A percentile compares a stretch with the other conserved stretches of the same genome.
Conservation (phyloP, 92 coral and sea anemone species). For the Isaurus tuberculatus region DNA sequence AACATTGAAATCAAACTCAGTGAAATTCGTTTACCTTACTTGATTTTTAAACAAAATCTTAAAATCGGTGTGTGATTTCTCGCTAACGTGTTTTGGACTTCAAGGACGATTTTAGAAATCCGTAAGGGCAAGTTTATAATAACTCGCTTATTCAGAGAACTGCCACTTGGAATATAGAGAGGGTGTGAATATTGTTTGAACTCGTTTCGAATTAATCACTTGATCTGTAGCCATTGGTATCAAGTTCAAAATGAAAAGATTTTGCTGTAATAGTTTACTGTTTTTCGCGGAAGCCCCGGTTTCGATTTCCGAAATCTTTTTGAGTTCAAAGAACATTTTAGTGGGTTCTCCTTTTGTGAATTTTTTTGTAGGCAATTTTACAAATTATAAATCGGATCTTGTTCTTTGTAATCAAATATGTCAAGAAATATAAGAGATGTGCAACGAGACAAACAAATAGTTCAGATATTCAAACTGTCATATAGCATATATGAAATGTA, state of each 20-base stretch:
- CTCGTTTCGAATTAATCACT: constrained; percentile 51
- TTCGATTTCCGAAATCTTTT: constrained; percentile 24
- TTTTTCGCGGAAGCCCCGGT: constrained; percentile 42
- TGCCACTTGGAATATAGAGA: constrained; percentile 75
- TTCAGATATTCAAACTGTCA: constrained; percentile 16
- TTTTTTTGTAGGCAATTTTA: constrained; percentile 39
- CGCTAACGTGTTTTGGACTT: not conserved
- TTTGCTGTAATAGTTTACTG: constrained; percentile 26
- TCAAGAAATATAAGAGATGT: constrained; percentile 21
- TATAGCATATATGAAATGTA: constrained; percentile 26
- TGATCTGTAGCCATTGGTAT: constrained; percentile 49
- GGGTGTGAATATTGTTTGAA: constrained; percentile 66
- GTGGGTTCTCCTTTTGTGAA: constrained; percentile 46
- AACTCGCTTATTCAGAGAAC: constrained; percentile 26
- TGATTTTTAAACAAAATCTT: not conserved
- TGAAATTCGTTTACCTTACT: not conserved
- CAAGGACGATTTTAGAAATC: not conserved
- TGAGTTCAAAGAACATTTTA: constrained; percentile 12
- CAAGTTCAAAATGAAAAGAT: constrained; percentile 48
- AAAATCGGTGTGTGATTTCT: not conserved
- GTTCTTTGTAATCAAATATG: constrained; percentile 22
- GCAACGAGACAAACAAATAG: constrained; percentile 23
- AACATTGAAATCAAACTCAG: not conserved
- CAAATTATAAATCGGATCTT: not conserved
- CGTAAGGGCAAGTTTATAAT: constrained; percentile 1